Evolutionary conservation across 2,888 invertebrate species (phyloP), one percentile per base, ranked within the genome.

Genomic region (Dryococelus australis): DNA sequence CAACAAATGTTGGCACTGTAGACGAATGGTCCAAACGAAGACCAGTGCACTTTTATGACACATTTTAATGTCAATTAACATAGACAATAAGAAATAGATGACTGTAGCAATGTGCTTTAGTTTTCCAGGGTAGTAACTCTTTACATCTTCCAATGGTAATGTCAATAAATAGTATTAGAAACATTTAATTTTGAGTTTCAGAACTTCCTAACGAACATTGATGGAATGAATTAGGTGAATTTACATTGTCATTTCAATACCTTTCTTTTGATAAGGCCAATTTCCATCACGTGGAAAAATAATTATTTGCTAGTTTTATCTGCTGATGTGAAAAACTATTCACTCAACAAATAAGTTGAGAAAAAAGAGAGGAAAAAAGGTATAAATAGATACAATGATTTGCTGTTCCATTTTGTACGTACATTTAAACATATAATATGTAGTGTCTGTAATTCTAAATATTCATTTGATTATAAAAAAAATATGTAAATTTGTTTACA

Each of bases 371-470:
- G 24, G 35, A 28, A 28, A 35, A 35, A 83, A 24, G 28, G 24
- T 83, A 0, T 83, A 83, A 83, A 83, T 26, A n/a, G 83, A 83
- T 13, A 83, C 16, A 83, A 24, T 27, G 27, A 24, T 79, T 79
- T 79, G 79, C 28, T 80, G 24, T 80, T 80, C 28, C 28, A 24
- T 80, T 27, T 35, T 35, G 83, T 83, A 35, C 35, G 20, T 83
- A 35, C 28, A 83, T 83, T 28, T 24, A 13, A 83, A 83, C 26
- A 28, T 83, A 24, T 28, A 83, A 35, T 83, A 43, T 83, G 83
- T 83, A 35, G 83, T 83, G 35, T 83, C 24, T 83, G 43, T 83
- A 83, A 24, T 83, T 65, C 20, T 35, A 83, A 83, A 83, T 83
- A 43, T 12, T 35, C 27, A 65, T 8, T 65, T 65, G 65, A 16